These are phyloP conservation scores for Crenuchus spilurus DNA, from an alignment of 2,797 vertebrate genomes.

Conservation along the genomic window DNA sequence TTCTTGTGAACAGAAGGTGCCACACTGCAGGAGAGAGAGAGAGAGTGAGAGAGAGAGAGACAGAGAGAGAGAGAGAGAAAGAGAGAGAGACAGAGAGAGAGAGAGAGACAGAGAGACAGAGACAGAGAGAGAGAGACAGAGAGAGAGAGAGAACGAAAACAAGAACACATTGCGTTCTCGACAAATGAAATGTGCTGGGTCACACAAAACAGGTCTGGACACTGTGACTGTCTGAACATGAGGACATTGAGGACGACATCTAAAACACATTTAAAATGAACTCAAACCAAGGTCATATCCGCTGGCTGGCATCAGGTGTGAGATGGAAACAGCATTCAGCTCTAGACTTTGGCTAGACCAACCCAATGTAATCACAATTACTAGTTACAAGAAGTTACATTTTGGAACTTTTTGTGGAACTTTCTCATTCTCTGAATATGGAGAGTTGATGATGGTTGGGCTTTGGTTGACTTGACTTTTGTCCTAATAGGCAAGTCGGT, in stretches of 20 bases:
- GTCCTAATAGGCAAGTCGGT: no score
- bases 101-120: conserved; percentile 19
- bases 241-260: not conserved
- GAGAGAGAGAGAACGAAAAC: conserved; percentile 41
- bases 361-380: no score
- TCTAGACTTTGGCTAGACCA: no score
- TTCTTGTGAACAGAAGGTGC: conserved; percentile 75
- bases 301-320: not conserved
- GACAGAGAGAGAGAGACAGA: not conserved
- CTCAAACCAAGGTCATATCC: not conserved
- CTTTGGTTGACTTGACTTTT: no score
- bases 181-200: conserved; percentile 23
- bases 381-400: no score
- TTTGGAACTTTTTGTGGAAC: no score
- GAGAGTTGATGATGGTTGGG: no score
- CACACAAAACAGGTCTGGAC: conserved; percentile 55
- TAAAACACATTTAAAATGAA: not conserved
- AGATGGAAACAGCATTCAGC: no score
- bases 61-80: not conserved
- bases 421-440: no score
- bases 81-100: conserved; percentile 40
- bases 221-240: conserved; percentile 30
- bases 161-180: conserved; percentile 4
- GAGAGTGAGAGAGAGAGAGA: conserved; percentile 28
- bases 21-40: conserved; percentile 59